These are phyloP conservation scores for Platorchestia sp. DNA, from an alignment of 1,140 invertebrate species.

Conservation along the genomic window DNA sequence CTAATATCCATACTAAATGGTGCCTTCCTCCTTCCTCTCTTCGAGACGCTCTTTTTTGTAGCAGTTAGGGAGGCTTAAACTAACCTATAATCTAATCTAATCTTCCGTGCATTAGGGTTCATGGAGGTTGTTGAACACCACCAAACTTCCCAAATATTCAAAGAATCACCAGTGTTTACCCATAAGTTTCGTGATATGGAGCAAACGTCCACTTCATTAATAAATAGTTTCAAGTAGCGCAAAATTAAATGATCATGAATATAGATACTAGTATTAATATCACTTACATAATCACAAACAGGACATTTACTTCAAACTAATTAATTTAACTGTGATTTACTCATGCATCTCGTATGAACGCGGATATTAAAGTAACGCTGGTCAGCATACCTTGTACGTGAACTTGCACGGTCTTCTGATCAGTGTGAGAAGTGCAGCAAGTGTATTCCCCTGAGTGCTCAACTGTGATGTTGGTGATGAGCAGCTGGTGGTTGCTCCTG, in stretches of 20 bases:
- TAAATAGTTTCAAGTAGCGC: neutral
- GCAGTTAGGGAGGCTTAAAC: too few species aligned
- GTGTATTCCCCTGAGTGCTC: neutral
- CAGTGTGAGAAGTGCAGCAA: neutral
- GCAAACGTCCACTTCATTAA: too few species aligned
- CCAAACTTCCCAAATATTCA: too few species aligned
- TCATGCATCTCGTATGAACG: neutral
- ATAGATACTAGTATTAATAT: neutral
- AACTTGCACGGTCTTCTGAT: neutral
- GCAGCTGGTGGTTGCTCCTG: conserved; percentile 20
- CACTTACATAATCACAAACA: neutral
- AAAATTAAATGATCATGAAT: neutral
- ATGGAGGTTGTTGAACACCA: too few species aligned
- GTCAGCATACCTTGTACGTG: neutral
- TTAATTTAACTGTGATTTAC: neutral
- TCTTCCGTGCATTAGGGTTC: too few species aligned
- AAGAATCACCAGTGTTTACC: too few species aligned
- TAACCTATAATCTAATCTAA: too few species aligned
- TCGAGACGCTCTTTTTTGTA: too few species aligned
- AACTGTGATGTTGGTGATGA: neutral
- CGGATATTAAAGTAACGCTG: neutral
- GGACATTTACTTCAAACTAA: neutral
- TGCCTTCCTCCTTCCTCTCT: too few species aligned
- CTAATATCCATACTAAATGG: too few species aligned
- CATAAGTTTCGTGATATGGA: too few species aligned